phyloP scores from a whole-genome alignment of 2,888 invertebrate genomes.

The Lasioglossum morio region DNA sequence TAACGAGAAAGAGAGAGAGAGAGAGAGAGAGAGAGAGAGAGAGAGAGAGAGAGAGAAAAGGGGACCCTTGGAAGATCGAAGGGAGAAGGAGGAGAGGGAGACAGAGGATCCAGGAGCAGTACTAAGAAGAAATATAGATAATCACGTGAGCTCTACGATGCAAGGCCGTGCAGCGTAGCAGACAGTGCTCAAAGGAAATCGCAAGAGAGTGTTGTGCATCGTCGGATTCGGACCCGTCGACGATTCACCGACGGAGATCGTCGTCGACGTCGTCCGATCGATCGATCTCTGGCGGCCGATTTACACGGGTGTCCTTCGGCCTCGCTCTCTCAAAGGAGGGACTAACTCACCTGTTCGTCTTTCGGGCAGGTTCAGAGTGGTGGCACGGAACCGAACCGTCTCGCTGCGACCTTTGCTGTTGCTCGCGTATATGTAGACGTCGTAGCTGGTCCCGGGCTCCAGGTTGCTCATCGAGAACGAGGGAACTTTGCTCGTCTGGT shows the following conservation, averaged over 20 bases:
- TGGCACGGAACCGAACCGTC: slow-evolving; percentile 88
- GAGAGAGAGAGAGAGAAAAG: neutral
- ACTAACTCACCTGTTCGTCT: slow-evolving; percentile 88
- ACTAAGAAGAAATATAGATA: slow-evolving; percentile 55
- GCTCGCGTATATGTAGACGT: slow-evolving; percentile 89
- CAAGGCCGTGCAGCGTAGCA: slow-evolving; percentile 82
- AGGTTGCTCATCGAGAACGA: slow-evolving; percentile 89
- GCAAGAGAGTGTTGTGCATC: slow-evolving; percentile 39
- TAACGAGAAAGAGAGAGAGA: neutral
- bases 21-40: neutral
- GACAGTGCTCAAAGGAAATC: slow-evolving; percentile 74
- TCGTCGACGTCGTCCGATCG: slow-evolving; percentile 31
- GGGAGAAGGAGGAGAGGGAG: neutral
- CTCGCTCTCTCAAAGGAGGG: slow-evolving; percentile 13
- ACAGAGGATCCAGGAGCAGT: neutral
- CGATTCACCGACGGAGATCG: slow-evolving; percentile 7
- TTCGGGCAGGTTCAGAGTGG: slow-evolving; percentile 90
- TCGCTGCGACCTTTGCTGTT: slow-evolving; percentile 91
- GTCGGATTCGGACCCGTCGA: slow-evolving; percentile 31
- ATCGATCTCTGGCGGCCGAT: slow-evolving; percentile 26
- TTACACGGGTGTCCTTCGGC: slow-evolving; percentile 6
- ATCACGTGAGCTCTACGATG: slow-evolving; percentile 78
- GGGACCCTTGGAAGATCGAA: no score
- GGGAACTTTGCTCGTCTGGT: slow-evolving; percentile 87
- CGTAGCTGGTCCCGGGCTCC: slow-evolving; percentile 89